Evolutionary conservation across 1,140 invertebrate genomes (phyloP).

Genomic region (Amphibalanus amphitrite): DNA sequence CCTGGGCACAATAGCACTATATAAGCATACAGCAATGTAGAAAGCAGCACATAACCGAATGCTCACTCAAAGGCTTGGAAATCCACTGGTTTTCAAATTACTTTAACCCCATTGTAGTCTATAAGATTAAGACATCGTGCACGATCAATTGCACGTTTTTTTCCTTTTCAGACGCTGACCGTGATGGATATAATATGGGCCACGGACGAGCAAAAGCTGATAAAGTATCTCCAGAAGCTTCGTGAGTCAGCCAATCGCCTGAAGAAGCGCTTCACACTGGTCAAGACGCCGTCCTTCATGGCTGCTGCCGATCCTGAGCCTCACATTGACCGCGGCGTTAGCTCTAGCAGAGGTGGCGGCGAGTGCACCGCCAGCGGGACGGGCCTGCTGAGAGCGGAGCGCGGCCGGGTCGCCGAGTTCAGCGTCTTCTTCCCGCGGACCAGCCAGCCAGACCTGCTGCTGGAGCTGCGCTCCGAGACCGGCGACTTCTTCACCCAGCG

Average conservation of each 20-base stretch:
- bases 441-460: background rate
- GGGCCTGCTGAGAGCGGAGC: background rate
- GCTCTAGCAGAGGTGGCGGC: background rate
- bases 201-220: background rate
- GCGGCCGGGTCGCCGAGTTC: background rate
- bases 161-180: background rate
- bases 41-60: too few species aligned
- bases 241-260: background rate
- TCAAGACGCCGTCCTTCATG: background rate
- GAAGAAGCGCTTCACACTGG: background rate
- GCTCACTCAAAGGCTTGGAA: too few species aligned
- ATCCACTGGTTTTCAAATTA: too few species aligned
- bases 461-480: background rate
- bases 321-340: too few species aligned
- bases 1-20: too few species aligned
- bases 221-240: background rate
- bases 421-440: background rate
- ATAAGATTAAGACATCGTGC: too few species aligned
- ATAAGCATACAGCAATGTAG: too few species aligned
- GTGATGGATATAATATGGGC: background rate
- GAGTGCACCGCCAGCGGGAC: background rate
- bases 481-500: background rate
- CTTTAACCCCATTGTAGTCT: too few species aligned
- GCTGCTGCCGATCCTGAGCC: background rate
- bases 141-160: too few species aligned